Percentiles rank a stretch among this genome's conserved stretches.
Conservation (phyloP, 1,140 invertebrate genomes). For the Drosophila sechellia region DNA sequence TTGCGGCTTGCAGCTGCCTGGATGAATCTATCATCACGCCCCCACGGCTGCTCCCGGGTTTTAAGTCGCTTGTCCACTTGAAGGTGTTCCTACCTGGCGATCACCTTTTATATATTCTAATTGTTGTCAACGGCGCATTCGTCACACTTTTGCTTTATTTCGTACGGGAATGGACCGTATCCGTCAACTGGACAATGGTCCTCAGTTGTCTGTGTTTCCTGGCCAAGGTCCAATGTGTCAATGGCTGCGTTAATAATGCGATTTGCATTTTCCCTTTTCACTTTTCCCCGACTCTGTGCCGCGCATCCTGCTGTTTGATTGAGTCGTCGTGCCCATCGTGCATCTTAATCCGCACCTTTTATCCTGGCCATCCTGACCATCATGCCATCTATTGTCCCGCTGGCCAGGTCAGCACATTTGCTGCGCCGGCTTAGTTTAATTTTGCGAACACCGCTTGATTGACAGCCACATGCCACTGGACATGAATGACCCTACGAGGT, state of each 20-base stretch:
- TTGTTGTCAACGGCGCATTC: conserved; percentile 75
- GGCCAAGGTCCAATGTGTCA: conserved; percentile 51
- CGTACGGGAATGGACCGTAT: conserved; percentile 19
- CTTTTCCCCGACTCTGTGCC: conserved; percentile 43
- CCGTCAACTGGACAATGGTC: conserved; percentile 54
- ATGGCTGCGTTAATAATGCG: conserved; percentile 76
- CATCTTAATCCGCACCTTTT: conserved; percentile 71
- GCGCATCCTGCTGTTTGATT: conserved; percentile 76
- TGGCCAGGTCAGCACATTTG: conserved; percentile 46
- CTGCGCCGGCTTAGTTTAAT: conserved; percentile 65
- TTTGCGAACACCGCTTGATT: conserved; percentile 65
- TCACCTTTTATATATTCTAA: conserved; percentile 56
- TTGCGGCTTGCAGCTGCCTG: conserved; percentile 59
- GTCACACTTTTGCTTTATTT: conserved; percentile 73
- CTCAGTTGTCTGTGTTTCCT: background rate
- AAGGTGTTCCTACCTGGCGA: conserved; percentile 57
- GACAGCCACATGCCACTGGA: conserved; percentile 66
- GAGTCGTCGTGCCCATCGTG: conserved; percentile 64
- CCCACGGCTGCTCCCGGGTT: background rate
- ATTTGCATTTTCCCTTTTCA: conserved; percentile 73
- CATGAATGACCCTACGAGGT: conserved; percentile 14
- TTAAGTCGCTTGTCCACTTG: conserved; percentile 73
- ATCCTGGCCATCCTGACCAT: conserved; percentile 30
- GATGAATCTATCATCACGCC: conserved; percentile 35
- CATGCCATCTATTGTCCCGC: conserved; percentile 12